phyloP scores from a whole-genome alignment of 2,113 vertebrate genomes.

The Pterophyllum scalare region DNA sequence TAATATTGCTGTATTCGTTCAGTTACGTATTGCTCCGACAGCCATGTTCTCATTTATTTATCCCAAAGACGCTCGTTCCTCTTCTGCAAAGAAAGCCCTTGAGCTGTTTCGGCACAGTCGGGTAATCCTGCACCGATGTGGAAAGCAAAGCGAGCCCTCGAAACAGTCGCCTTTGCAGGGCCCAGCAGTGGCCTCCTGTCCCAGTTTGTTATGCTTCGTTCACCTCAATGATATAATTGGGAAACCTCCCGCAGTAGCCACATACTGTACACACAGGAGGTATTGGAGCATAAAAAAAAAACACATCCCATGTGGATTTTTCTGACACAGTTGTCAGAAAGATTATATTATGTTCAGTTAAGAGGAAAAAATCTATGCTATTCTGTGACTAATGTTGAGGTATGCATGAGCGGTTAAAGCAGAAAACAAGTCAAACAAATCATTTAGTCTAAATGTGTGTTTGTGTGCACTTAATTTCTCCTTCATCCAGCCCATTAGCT shows the following conservation, averaged over 20 bases:
- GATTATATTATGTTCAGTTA: background rate
- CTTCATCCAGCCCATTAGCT: conserved; percentile 8
- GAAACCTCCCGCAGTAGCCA: conserved; percentile 17
- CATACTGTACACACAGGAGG: background rate
- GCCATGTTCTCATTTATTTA: conserved; percentile 55
- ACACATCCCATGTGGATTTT: conserved; percentile 19
- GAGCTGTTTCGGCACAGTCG: conserved; percentile 32
- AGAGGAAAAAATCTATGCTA: background rate
- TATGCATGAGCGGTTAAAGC: background rate
- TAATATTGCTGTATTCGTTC: too few species aligned
- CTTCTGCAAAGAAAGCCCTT: background rate
- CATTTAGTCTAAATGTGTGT: background rate
- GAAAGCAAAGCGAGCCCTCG: conserved; percentile 39
- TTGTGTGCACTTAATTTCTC: background rate
- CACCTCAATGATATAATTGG: conserved; percentile 24
- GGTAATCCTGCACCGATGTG: conserved; percentile 33
- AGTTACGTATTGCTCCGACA: too few species aligned
- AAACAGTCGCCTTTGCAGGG: conserved; percentile 6
- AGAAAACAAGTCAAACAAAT: background rate
- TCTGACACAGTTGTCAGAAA: background rate
- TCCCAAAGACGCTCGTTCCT: conserved; percentile 21
- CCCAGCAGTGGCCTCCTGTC: conserved; percentile 34
- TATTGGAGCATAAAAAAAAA: conserved; percentile 9
- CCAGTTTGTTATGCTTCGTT: conserved; percentile 23
- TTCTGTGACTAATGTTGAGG: background rate